Conservation (phyloP, 1,140 invertebrate genomes). For the Anoplolepis gracilipes region DNA sequence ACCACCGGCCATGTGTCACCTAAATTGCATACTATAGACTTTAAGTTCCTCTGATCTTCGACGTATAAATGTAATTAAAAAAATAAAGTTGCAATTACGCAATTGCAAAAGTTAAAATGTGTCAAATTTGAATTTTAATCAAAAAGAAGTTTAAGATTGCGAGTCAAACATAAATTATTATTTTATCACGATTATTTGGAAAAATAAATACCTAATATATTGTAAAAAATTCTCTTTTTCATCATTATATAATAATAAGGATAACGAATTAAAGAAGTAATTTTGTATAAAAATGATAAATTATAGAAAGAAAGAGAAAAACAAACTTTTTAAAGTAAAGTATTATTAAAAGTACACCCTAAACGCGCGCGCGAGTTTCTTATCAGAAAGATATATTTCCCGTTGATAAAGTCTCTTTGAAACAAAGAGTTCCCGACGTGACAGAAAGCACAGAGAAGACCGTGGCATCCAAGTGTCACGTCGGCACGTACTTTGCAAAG, state of each 20-base stretch:
- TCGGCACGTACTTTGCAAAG: conserved; percentile 68
- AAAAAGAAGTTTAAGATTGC: background rate
- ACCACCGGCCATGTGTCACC: conserved; percentile 61
- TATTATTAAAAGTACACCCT: background rate
- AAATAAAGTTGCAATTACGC: background rate
- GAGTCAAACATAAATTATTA: background rate
- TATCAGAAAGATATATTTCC: background rate
- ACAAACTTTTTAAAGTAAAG: background rate
- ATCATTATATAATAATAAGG: background rate
- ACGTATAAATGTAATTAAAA: background rate
- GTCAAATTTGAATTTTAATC: background rate
- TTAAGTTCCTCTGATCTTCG: conserved; percentile 32
- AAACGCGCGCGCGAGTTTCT: background rate
- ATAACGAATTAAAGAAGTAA: background rate
- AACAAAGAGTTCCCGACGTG: background rate
- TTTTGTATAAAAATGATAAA: background rate
- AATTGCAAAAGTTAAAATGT: background rate
- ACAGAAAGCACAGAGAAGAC: conserved; percentile 3
- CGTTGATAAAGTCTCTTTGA: background rate
- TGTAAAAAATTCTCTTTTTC: background rate
- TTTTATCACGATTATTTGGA: background rate
- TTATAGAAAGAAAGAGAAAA: background rate
- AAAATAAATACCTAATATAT: background rate
- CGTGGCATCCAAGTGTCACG: conserved; percentile 59
- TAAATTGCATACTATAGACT: conserved; percentile 52